Percentiles rank a stretch among this genome's conserved stretches.
Evolutionary conservation across 1,140 invertebrate genomes (phyloP).

Genomic region (Planococcus citri): DNA sequence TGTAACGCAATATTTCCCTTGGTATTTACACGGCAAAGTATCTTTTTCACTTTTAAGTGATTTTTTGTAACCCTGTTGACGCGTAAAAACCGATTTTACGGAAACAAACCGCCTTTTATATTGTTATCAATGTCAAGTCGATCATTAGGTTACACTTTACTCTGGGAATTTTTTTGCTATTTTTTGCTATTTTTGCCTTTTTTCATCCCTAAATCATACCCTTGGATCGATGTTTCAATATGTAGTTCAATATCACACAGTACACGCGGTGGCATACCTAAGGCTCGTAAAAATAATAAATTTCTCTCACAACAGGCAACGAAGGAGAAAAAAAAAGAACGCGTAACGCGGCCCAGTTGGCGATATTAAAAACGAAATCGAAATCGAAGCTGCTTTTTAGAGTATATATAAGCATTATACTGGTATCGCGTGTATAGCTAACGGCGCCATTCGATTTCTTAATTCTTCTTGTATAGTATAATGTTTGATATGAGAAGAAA

Average conservation of each 20-base stretch:
- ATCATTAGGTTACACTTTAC: constrained; percentile 14
- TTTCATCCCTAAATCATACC: not conserved
- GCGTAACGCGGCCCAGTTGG: not conserved
- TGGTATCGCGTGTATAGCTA: not conserved
- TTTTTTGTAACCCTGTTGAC: constrained; percentile 14
- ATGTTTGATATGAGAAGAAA: not conserved
- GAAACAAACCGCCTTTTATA: constrained; percentile 19
- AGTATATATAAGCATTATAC: not conserved
- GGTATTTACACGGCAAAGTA: constrained; percentile 13
- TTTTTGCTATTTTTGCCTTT: not conserved
- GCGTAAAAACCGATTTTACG: constrained; percentile 15
- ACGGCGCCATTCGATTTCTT: constrained; percentile 5
- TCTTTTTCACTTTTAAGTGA: constrained; percentile 18
- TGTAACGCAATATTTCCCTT: constrained; percentile 14
- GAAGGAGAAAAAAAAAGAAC: no score
- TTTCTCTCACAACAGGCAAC: not conserved
- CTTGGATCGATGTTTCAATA: not conserved
- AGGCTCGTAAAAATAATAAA: constrained; percentile 1
- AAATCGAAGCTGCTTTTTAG: constrained; percentile 1
- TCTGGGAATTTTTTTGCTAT: not conserved
- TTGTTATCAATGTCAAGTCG: constrained; percentile 10
- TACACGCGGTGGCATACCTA: not conserved
- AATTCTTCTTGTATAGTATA: not conserved
- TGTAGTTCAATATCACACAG: not conserved
- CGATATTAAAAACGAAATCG: constrained; percentile 7